Evolutionary conservation across 1,140 invertebrate species (phyloP).

Genomic region (Leptinotarsa undecemlineata): DNA sequence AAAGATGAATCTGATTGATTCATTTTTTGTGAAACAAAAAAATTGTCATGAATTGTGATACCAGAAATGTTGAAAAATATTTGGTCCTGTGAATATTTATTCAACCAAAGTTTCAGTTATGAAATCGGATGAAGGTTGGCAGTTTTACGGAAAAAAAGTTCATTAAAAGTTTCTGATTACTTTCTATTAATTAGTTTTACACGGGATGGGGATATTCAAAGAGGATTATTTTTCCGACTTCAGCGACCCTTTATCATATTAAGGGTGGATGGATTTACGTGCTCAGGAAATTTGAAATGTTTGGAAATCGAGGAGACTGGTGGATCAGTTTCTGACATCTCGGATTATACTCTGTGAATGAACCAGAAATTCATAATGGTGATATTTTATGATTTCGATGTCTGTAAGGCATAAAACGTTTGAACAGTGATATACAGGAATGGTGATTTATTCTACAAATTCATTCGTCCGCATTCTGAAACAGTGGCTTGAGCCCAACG

Average conservation of each 20-base stretch:
- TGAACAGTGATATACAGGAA: too few species aligned
- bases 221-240: background rate
- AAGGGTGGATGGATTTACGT: background rate
- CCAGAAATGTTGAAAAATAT: background rate
- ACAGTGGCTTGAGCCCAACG: too few species aligned
- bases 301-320: background rate
- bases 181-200: conserved; percentile 9
- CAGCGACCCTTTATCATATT: background rate
- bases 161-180: conserved; percentile 3
- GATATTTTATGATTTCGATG: too few species aligned
- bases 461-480: too few species aligned
- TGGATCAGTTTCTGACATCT: background rate
- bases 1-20: too few species aligned
- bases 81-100: background rate
- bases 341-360: background rate
- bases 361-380: background rate
- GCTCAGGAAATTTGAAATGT: background rate
- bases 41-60: too few species aligned
- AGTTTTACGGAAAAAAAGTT: background rate
- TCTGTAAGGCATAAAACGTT: too few species aligned
- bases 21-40: too few species aligned
- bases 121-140: background rate
- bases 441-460: too few species aligned
- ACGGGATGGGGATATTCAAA: background rate
- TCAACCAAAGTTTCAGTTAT: background rate